Evolutionary conservation across 92 coral and sea anemone species (phyloP).

Genomic region (Porites cylindrica): DNA sequence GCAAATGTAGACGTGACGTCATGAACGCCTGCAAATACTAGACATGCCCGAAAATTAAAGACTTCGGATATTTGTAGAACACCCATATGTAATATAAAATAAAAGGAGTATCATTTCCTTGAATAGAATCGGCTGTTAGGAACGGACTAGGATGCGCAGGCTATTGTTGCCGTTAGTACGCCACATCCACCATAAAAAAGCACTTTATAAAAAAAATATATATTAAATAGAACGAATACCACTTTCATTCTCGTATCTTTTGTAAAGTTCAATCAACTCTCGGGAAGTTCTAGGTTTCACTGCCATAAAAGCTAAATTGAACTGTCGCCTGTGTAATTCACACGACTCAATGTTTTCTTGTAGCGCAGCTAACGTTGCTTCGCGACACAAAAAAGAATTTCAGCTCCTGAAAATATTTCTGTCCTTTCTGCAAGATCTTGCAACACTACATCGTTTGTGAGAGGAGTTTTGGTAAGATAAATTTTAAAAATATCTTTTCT

Average conservation of each 20-base stretch:
- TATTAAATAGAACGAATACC: slow-evolving; percentile 83
- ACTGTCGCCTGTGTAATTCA: slow-evolving; percentile 72
- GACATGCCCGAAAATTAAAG: no score
- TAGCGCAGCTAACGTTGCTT: slow-evolving; percentile 93
- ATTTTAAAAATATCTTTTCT: slow-evolving; percentile 86
- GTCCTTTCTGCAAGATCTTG: slow-evolving; percentile 81
- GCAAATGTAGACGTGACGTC: no score
- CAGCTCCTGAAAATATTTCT: slow-evolving; percentile 96
- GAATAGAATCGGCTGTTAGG: no score
- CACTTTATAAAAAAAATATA: no score
- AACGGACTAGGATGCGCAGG: no score
- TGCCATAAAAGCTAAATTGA: slow-evolving; percentile 80
- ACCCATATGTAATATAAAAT: no score
- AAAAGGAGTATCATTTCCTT: no score
- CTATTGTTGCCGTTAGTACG: no score
- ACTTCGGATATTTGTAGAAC: no score
- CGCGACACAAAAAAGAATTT: slow-evolving; percentile 94
- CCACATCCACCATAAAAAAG: no score
- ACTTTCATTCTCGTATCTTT: slow-evolving; percentile 80
- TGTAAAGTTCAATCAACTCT: slow-evolving; percentile 79
- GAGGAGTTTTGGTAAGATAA: slow-evolving; percentile 88
- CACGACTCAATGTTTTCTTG: slow-evolving; percentile 83
- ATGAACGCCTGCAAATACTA: no score
- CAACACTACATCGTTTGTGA: slow-evolving; percentile 68
- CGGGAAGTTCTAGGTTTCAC: slow-evolving; percentile 84